These are phyloP conservation scores for Microchrysa polita DNA, from an alignment of 2,888 invertebrate species.

Conservation along the genomic window DNA sequence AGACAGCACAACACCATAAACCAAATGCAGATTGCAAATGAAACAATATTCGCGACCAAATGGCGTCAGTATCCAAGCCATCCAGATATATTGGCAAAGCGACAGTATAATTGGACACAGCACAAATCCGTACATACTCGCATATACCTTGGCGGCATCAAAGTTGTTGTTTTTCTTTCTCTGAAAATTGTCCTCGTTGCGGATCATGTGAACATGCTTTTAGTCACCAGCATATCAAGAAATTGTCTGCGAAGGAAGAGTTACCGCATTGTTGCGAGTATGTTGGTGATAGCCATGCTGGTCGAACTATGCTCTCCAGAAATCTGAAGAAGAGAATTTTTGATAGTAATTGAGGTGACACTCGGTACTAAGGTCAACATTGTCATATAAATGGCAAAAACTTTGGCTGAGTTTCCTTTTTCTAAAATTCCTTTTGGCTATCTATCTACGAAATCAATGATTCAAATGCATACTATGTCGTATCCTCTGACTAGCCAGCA, in stretches of 20 bases:
- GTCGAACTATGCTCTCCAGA: no score
- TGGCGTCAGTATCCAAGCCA: constrained; percentile 48
- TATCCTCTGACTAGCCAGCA: no score
- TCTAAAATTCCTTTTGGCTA: no score
- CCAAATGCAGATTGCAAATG: constrained; percentile 44
- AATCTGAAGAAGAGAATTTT: no score
- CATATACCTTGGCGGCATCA: constrained; percentile 34
- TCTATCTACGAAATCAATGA: no score
- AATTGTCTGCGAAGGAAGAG: not conserved
- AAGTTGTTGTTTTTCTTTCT: constrained; percentile 34
- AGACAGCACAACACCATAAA: constrained; percentile 38
- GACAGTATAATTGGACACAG: constrained; percentile 45
- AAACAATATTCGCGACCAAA: constrained; percentile 49
- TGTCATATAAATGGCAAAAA: no score
- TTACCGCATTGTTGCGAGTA: constrained; percentile 23
- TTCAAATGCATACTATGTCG: no score
- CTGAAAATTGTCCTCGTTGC: constrained; percentile 35
- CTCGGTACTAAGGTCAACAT: no score
- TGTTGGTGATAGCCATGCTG: no score
- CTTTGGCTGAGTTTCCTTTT: no score
- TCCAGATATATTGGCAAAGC: constrained; percentile 35
- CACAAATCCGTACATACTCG: constrained; percentile 39
- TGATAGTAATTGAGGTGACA: no score
- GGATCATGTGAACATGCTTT: constrained; percentile 42
- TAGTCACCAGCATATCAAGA: constrained; percentile 37